These are phyloP conservation scores for Adineta ricciae DNA, from an alignment of 2,888 invertebrate genomes.

Conservation along the genomic window DNA sequence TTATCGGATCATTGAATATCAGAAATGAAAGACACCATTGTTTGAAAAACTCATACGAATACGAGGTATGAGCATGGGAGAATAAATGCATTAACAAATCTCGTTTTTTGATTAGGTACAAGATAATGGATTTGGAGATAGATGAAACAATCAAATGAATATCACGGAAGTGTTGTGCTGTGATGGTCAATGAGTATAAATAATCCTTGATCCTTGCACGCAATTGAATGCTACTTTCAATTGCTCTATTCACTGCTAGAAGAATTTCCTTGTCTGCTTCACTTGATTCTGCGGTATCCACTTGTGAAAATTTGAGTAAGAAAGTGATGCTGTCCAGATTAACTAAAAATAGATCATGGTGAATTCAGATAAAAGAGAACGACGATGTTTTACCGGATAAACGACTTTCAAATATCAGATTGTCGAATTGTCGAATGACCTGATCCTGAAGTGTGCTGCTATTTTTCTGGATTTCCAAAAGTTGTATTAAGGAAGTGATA, in stretches of 20 bases:
- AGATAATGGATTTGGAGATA: background rate
- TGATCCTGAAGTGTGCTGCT: background rate
- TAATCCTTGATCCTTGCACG: background rate
- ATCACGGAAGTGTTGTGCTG: background rate
- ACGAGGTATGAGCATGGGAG: background rate
- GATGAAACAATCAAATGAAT: background rate
- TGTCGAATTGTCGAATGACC: background rate
- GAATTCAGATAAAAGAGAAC: background rate
- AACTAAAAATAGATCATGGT: background rate
- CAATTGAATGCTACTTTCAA: background rate
- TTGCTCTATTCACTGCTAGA: background rate
- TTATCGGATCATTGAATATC: background rate
- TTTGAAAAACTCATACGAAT: background rate
- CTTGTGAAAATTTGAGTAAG: background rate
- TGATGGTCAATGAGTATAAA: background rate
- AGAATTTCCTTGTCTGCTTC: background rate
- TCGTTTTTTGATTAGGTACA: background rate
- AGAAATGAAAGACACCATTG: background rate
- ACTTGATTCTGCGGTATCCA: background rate
- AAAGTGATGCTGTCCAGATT: background rate
- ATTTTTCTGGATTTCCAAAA: background rate
- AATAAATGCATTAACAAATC: background rate
- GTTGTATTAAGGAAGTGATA: background rate
- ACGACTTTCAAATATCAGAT: background rate
- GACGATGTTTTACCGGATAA: background rate